Evolutionary conservation across 2,113 vertebrate species (phyloP).

Genomic region (Chascanopsetta lugubris): DNA sequence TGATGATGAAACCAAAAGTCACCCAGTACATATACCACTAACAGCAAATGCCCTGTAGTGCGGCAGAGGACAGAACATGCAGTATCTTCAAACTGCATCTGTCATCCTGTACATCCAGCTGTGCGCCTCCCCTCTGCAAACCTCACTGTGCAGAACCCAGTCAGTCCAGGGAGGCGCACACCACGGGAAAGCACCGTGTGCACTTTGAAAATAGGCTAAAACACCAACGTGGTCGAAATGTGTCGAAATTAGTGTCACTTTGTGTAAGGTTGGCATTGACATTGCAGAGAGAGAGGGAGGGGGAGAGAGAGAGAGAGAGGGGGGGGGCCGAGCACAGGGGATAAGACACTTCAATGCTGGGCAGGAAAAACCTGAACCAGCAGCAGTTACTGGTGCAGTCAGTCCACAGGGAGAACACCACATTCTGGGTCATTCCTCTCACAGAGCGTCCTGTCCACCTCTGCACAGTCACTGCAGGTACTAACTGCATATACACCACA

Average conservation of each 20-base stretch:
- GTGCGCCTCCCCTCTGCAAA: no score
- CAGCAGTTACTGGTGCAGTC: slow-evolving; percentile 63
- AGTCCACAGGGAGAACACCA: slow-evolving; percentile 61
- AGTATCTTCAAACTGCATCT: no score
- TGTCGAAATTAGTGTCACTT: no score
- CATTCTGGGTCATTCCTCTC: slow-evolving; percentile 68
- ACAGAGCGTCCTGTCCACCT: slow-evolving; percentile 53
- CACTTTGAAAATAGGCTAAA: slow-evolving; percentile 1
- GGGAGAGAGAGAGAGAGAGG: not conserved
- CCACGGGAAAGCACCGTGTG: no score
- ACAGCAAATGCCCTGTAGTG: no score
- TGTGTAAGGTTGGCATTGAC: not conserved
- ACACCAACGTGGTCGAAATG: not conserved
- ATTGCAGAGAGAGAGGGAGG: not conserved
- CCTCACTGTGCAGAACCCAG: no score
- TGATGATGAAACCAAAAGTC: no score
- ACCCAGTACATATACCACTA: no score
- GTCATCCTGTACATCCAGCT: no score
- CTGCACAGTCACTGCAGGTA: slow-evolving; percentile 36
- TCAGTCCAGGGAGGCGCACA: no score
- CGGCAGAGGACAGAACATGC: no score
- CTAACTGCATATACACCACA: not conserved
- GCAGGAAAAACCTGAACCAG: slow-evolving; percentile 19
- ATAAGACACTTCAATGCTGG: slow-evolving; percentile 11
- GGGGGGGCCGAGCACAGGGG: no score